Conservation (phyloP, 1,140 invertebrate species). For the Hylaeus volcanicus region DNA sequence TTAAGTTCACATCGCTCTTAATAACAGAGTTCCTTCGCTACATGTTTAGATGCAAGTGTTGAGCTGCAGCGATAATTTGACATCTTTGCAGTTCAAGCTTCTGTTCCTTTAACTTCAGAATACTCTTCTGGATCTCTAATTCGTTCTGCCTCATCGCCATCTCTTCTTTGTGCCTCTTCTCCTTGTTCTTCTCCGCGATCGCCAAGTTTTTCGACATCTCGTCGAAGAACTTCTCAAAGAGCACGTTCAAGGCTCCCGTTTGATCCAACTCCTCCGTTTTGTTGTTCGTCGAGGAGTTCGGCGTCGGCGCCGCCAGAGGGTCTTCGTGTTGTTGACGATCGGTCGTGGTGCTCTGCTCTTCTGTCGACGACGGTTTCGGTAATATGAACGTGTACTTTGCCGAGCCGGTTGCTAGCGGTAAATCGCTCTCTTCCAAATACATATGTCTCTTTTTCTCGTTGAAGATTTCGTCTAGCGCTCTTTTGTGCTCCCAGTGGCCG, state of each 20-base stretch:
- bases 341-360: not conserved
- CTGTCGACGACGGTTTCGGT: constrained; percentile 35
- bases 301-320: not conserved
- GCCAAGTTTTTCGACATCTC: constrained; percentile 62
- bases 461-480: constrained; percentile 72
- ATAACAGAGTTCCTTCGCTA: not conserved
- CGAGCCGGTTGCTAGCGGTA: constrained; percentile 42
- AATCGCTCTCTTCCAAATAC: constrained; percentile 65
- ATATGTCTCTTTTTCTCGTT: constrained; percentile 62
- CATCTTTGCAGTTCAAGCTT: constrained; percentile 65
- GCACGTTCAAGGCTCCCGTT: constrained; percentile 1
- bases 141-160: constrained; percentile 67
- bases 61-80: constrained; percentile 65
- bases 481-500: constrained; percentile 72
- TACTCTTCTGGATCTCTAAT: constrained; percentile 64
- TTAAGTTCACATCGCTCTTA: too few relatives aligned
- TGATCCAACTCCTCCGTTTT: constrained; percentile 33
- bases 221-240: constrained; percentile 60
- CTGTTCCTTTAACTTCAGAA: constrained; percentile 69
- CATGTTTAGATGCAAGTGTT: constrained; percentile 60
- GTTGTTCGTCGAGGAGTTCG: not conserved
- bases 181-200: constrained; percentile 61
- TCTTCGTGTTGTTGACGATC: constrained; percentile 31
- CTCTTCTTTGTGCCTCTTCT: constrained; percentile 71
- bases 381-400: constrained; percentile 52